A percentile compares a stretch with the other conserved stretches of the same genome.
phyloP scores from a whole-genome alignment of 2,113 vertebrate species.

The Helogale parvula region DNA sequence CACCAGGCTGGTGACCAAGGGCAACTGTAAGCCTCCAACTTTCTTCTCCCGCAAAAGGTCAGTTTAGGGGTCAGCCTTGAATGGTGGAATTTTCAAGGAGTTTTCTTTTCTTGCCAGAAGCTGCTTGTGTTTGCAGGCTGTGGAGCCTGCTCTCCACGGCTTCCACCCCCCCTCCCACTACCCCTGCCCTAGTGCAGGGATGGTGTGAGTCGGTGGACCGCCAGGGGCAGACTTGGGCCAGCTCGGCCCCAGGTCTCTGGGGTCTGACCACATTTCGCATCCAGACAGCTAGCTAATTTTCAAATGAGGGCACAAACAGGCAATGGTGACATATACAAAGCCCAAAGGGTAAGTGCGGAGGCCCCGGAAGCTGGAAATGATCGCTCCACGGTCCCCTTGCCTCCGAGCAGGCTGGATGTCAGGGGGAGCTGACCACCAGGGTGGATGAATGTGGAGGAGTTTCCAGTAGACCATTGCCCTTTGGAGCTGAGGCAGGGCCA shows the following conservation, averaged over 20 bases:
- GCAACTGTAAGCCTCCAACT: not conserved
- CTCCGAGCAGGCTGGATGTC: not conserved
- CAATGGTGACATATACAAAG: not conserved
- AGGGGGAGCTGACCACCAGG: not conserved
- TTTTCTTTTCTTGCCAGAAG: not conserved
- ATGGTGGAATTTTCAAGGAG: not conserved
- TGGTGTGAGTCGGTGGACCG: not conserved
- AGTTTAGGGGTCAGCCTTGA: not conserved
- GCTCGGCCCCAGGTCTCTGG: not conserved
- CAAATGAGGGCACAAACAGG: not conserved
- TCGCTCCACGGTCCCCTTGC: fast-evolving
- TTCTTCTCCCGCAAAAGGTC: not conserved
- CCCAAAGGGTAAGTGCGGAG: not conserved
- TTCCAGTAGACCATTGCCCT: not conserved
- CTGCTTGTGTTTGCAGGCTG: not conserved
- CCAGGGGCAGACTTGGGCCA: fast-evolving
- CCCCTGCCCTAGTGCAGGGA: fast-evolving
- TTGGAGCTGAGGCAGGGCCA: not conserved
- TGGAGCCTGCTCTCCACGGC: not conserved
- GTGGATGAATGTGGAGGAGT: not conserved
- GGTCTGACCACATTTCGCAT: not conserved
- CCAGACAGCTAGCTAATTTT: not conserved
- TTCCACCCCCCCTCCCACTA: too few species aligned
- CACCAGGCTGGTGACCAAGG: not conserved
- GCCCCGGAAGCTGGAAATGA: not conserved